Base-by-base conservation (phyloP, 2,113 vertebrate genomes). In the Dendrocopos noguchii region DNA sequence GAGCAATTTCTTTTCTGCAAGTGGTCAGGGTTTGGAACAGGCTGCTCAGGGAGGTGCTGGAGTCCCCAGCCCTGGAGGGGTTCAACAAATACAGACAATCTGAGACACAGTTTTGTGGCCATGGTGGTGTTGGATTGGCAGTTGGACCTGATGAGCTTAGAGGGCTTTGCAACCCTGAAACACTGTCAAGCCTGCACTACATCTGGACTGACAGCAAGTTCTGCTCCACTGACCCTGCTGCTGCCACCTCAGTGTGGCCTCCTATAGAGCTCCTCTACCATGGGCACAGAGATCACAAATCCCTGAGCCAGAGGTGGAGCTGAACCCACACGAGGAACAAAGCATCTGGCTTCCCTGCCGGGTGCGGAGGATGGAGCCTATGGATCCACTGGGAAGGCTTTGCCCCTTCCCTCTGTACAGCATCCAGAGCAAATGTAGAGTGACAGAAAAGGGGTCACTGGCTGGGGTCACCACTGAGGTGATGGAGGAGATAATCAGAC, bases 401-500 rank as follows among this genome's bases (percentile, higher is more conserved):
- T 57, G 68, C 81, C 93, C 80, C 91, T 80, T 92, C 89, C 50
- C 56, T 36, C 39, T 67, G 85, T 91, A 90, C 94, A 93, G 91
- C 89, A 93, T 84, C 83, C 81, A 65, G 72, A 84, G 88, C 92
- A 95, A 93, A 96, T 93, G 83, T 2, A 85, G 95, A 94, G 80
- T 85, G 95, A 95, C 93, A 95, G 96, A 34, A 85, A 80, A 90
- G 64, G 93, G 93, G 93, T 96, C 96, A 93, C 65, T 39, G 95
- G 44, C 80, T 80, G 73, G 91, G 95, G 95, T 89, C 92, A 36
- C 16, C 87, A 28, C 90, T 4, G 87, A 96, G 89, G 89, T 88
- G 92, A 72, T 93, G 90, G 92, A 92, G 91, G 91, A 92, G 95
- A 97, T 95, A 95, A 97, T 95, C 89, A 95, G 87, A 78, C 61